phyloP scores from a whole-genome alignment of 2,113 vertebrate species.

The Amazona vittata region DNA sequence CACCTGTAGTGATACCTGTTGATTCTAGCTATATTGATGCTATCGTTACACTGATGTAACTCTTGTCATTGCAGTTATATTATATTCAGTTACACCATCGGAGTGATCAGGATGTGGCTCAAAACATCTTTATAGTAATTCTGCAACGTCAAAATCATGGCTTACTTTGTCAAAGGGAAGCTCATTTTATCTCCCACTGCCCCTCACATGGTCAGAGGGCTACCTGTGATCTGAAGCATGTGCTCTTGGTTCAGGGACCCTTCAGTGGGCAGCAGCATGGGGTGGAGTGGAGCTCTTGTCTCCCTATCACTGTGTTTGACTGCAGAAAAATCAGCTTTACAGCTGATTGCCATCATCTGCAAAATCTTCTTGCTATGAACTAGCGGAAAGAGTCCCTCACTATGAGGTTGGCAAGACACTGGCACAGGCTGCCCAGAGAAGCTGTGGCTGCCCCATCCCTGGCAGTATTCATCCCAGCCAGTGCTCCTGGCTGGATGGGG shows the following conservation, averaged over 20 bases:
- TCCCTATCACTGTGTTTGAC: background rate
- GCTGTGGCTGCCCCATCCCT: background rate
- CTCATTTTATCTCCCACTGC: background rate
- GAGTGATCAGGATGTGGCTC: background rate
- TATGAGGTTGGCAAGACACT: background rate
- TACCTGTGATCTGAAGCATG: background rate
- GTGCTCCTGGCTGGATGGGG: background rate
- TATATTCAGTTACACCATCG: background rate
- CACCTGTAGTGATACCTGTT: background rate
- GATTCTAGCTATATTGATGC: background rate
- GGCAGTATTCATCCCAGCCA: background rate
- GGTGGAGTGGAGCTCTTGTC: background rate
- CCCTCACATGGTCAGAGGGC: background rate
- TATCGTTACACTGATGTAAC: background rate
- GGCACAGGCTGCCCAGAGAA: background rate
- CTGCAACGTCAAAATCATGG: background rate
- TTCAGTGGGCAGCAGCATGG: background rate
- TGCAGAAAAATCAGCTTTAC: background rate
- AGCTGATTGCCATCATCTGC: background rate
- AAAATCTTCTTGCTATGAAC: background rate
- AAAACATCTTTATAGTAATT: background rate
- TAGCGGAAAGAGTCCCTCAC: background rate
- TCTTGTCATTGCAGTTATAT: background rate
- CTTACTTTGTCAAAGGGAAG: background rate
- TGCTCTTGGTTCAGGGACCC: background rate